These are phyloP conservation scores for Lineus longissimus DNA, from an alignment of 1,140 invertebrate genomes.

Conservation along the genomic window DNA sequence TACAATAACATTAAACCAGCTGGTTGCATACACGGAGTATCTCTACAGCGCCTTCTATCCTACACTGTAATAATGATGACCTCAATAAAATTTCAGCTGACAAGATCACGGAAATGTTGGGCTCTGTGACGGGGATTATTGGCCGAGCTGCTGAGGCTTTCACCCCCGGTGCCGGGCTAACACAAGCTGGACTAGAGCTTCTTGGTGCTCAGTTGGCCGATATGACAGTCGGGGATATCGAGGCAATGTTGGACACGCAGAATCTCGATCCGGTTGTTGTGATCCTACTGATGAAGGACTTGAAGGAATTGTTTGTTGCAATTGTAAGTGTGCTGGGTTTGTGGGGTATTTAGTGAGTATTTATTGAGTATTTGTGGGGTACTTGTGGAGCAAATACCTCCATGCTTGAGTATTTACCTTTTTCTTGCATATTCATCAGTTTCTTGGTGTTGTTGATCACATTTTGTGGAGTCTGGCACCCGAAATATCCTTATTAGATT, in stretches of 20 bases:
- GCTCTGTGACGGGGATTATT: conserved; percentile 11
- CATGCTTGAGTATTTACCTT: too few species aligned
- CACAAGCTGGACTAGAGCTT: conserved; percentile 22
- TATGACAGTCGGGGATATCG: conserved; percentile 36
- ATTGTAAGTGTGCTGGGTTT: conserved; percentile 28
- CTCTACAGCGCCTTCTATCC: too few species aligned
- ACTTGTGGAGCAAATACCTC: too few species aligned
- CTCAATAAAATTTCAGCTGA: conserved; percentile 18
- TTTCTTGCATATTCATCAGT: too few species aligned
- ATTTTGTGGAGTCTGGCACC: too few species aligned
- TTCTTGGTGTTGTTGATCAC: too few species aligned
- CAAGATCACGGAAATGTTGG: conserved; percentile 21
- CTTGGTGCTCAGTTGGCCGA: conserved; percentile 31
- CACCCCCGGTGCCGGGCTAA: conserved; percentile 29
- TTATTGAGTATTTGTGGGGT: too few species aligned
- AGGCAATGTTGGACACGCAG: conserved; percentile 25
- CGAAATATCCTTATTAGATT: too few species aligned
- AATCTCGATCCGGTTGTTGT: conserved; percentile 30
- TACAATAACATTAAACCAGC: too few species aligned
- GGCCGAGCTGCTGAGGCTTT: conserved; percentile 23
- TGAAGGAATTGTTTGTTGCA: conserved; percentile 27
- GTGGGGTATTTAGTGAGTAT: too few species aligned
- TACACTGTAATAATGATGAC: too few species aligned
- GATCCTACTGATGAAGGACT: conserved; percentile 22
- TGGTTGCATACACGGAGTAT: too few species aligned